These are phyloP conservation scores for Gallinago stenura DNA, from an alignment of 2,797 vertebrate genomes.

Conservation along the genomic window DNA sequence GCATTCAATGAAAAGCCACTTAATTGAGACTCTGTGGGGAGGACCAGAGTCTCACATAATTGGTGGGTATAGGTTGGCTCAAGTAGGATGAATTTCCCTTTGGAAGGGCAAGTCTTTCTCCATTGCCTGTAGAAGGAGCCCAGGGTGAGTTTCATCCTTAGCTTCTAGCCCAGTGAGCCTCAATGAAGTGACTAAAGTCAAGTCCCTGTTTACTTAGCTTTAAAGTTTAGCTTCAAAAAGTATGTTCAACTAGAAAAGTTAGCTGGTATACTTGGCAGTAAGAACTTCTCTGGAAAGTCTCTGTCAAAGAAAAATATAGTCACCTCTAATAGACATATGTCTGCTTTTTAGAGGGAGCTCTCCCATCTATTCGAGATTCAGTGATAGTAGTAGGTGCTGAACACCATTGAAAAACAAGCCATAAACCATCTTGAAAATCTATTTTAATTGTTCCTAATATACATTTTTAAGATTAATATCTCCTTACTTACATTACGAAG, in stretches of 20 bases:
- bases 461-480: conserved; percentile 39
- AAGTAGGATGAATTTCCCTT: neutral
- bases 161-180: neutral
- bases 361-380: neutral
- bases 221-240: neutral
- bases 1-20: neutral
- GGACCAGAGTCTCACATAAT: neutral
- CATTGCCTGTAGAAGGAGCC: neutral
- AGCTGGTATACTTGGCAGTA: neutral
- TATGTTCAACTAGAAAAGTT: neutral
- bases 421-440: conserved; percentile 41
- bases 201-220: neutral
- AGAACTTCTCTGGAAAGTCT: neutral
- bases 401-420: neutral
- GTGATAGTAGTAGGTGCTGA: neutral
- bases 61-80: neutral
- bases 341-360: neutral
- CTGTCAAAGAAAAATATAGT: neutral
- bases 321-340: neutral
- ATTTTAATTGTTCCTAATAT: conserved; percentile 42
- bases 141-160: neutral
- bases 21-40: neutral
- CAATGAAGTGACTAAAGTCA: neutral
- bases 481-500: neutral
- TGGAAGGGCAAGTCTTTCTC: neutral